Conservation (phyloP, 2,888 invertebrate genomes). For the Mycalesis mineus region DNA sequence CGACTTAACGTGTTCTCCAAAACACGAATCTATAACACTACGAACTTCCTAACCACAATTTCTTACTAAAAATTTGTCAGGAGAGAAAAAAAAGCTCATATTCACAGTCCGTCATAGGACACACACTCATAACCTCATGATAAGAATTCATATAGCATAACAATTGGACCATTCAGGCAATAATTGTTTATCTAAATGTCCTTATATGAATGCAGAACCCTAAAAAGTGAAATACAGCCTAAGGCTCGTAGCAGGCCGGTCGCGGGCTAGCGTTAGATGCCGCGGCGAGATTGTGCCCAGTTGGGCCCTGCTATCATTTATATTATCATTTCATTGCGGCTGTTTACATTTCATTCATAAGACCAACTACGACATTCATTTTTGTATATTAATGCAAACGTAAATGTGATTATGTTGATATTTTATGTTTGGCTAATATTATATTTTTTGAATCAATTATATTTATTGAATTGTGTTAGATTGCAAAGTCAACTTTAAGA, state of each 20-base stretch:
- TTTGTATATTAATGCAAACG: constrained; percentile 7
- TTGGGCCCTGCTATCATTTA: constrained; percentile 62
- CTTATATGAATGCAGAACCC: background rate
- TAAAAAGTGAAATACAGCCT: constrained; percentile 57
- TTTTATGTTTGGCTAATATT: background rate
- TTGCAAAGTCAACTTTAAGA: no score
- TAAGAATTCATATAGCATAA: no score
- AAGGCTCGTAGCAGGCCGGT: constrained; percentile 47
- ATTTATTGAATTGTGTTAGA: no score
- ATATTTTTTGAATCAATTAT: background rate
- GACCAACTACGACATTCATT: constrained; percentile 26
- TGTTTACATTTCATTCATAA: constrained; percentile 69
- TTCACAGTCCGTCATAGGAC: no score
- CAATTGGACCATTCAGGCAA: no score
- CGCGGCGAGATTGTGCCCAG: constrained; percentile 59
- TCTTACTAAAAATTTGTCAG: no score
- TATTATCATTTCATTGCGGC: constrained; percentile 73
- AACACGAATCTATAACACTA: no score
- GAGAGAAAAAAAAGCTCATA: no score
- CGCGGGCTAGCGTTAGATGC: constrained; percentile 55
- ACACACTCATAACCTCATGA: no score
- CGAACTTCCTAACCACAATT: no score
- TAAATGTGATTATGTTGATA: background rate
- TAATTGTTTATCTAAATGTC: no score
- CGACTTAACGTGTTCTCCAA: no score